A percentile compares a stretch with the other conserved stretches of the same genome.
phyloP scores from a whole-genome alignment of 2,113 vertebrate genomes.

The Rousettus leschenaultii region DNA sequence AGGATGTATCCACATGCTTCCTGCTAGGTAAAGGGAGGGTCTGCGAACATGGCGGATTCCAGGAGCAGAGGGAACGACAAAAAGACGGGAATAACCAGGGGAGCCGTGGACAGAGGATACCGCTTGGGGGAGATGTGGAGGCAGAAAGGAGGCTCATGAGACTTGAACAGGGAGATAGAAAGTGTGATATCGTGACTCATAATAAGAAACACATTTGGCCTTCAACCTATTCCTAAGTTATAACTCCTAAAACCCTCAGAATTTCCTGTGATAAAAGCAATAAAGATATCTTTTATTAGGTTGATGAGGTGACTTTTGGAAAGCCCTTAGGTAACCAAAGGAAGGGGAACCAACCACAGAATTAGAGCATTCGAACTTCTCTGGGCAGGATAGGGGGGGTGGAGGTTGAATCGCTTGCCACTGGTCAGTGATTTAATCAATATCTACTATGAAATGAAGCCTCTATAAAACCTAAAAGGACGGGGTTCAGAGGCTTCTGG shows the following conservation, averaged over 20 bases:
- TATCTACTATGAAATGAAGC: neutral
- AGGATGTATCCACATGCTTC: too few species aligned
- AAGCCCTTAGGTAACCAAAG: neutral
- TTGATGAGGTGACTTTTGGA: neutral
- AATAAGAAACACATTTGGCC: neutral
- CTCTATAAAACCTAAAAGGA: neutral
- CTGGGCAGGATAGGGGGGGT: too few species aligned
- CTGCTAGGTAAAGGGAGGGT: neutral
- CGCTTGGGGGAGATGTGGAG: neutral
- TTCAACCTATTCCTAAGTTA: neutral
- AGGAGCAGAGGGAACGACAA: neutral
- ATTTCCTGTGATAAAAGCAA: neutral
- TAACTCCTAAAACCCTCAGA: neutral
- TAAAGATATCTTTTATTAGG: neutral
- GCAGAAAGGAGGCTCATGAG: neutral
- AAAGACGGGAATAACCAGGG: neutral
- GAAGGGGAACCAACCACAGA: neutral
- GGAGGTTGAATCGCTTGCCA: neutral
- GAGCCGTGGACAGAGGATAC: fast-evolving
- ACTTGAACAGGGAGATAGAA: neutral
- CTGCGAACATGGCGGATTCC: neutral
- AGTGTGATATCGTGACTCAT: neutral
- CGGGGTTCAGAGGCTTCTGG: neutral
- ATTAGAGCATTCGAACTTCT: neutral
- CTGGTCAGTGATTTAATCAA: neutral